Percentiles rank a stretch among this genome's conserved stretches.
Evolutionary conservation across 1,140 invertebrate genomes (phyloP).

Genomic region (Zaprionus camerounensis): DNA sequence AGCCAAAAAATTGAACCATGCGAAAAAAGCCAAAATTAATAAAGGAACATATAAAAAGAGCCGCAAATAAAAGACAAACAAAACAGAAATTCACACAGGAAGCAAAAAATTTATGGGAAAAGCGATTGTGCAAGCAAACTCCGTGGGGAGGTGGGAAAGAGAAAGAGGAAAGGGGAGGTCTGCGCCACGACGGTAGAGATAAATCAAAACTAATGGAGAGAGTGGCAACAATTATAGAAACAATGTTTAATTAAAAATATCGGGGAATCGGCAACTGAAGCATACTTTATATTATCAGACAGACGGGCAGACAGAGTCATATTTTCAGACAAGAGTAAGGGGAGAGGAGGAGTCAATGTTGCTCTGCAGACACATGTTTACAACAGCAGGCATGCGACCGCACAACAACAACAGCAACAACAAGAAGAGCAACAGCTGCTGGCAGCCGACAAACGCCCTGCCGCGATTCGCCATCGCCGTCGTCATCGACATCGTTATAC

Average conservation of each 20-base stretch:
- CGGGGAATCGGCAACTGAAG: constrained; percentile 30
- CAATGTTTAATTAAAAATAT: constrained; percentile 75
- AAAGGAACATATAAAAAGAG: constrained; percentile 58
- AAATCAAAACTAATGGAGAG: constrained; percentile 43
- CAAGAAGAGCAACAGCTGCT: constrained; percentile 53
- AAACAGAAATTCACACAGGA: constrained; percentile 26
- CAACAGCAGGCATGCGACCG: constrained; percentile 45
- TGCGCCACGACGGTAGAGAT: constrained; percentile 37
- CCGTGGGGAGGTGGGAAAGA: background rate
- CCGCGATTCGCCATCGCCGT: constrained; percentile 12
- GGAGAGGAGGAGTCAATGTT: constrained; percentile 55
- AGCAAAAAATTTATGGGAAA: constrained; percentile 59
- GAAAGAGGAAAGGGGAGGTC: background rate
- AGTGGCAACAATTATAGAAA: constrained; percentile 62
- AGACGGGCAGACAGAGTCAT: constrained; percentile 57
- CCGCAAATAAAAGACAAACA: constrained; percentile 28
- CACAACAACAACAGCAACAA: constrained; percentile 33
- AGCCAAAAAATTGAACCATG: constrained; percentile 10
- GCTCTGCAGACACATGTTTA: constrained; percentile 74
- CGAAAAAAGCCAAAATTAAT: background rate
- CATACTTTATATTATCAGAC: constrained; percentile 13
- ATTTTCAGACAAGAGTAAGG: constrained; percentile 23
- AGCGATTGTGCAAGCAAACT: constrained; percentile 62
- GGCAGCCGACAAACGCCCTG: constrained; percentile 30
- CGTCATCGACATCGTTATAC: constrained; percentile 11